Evolutionary conservation across 2,113 vertebrate species (phyloP).

Genomic region (Chloroceryle aenea): DNA sequence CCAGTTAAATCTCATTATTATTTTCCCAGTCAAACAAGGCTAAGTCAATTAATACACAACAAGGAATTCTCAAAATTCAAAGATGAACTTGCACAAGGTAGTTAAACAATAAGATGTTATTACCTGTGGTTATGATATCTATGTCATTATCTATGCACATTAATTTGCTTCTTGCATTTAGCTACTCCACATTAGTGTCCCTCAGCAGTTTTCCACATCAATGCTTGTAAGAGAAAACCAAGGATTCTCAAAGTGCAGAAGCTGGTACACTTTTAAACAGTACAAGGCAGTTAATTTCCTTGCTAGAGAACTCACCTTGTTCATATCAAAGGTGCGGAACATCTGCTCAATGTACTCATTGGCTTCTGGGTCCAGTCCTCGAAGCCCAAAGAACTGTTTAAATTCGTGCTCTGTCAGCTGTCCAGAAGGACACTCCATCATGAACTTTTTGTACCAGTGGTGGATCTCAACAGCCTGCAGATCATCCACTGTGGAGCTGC

Average conservation of each 20-base stretch:
- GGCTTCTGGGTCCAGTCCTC: slow-evolving; percentile 85
- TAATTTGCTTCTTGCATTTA: neutral
- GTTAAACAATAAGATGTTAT: neutral
- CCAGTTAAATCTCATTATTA: neutral
- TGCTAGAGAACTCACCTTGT: slow-evolving; percentile 81
- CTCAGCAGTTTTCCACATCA: neutral
- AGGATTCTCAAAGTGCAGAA: neutral
- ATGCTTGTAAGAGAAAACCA: neutral
- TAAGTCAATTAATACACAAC: neutral
- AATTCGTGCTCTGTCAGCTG: slow-evolving; percentile 92
- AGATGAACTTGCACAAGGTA: neutral
- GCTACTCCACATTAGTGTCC: neutral
- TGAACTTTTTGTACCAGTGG: slow-evolving; percentile 95
- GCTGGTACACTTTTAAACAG: neutral
- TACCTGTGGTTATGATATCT: neutral
- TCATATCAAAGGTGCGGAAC: slow-evolving; percentile 95
- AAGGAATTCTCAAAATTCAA: neutral
- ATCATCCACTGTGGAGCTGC: slow-evolving; percentile 85
- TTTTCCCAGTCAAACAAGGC: neutral
- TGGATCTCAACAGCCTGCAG: slow-evolving; percentile 91
- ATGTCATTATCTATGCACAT: neutral
- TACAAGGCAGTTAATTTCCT: neutral
- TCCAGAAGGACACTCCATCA: slow-evolving; percentile 90
- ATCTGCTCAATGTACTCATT: slow-evolving; percentile 92
- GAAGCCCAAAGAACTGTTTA: slow-evolving; percentile 91